These are phyloP conservation scores for Philopotamus ludificatus DNA, from an alignment of 1,140 invertebrate species.

Conservation along the genomic window DNA sequence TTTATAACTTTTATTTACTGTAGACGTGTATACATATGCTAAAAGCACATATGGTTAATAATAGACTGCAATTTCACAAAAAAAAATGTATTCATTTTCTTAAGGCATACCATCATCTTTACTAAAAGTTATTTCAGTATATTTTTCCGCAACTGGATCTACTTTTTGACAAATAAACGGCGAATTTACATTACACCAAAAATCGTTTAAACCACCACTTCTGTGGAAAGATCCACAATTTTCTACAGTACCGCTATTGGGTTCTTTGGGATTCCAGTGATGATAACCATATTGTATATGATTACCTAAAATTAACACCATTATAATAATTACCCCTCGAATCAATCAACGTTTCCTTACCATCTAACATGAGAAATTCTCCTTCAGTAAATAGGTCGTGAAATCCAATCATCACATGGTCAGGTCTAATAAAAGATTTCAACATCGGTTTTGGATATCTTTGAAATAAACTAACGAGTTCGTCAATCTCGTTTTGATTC, in stretches of 20 bases:
- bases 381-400: conserved; percentile 10
- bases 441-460: neutral
- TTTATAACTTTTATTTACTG: conserved; percentile 11
- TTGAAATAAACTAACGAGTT: neutral
- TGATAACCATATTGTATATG: conserved; percentile 33
- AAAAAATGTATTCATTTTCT: conserved; percentile 7
- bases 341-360: neutral
- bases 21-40: conserved; percentile 3
- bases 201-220: conserved; percentile 42
- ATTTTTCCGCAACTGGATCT: no score
- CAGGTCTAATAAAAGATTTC: neutral
- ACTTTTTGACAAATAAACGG: conserved; percentile 7
- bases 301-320: neutral
- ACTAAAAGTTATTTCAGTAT: neutral
- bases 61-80: neutral
- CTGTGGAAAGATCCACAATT: conserved; percentile 44
- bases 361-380: conserved; percentile 3
- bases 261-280: conserved; percentile 43
- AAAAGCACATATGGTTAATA: neutral
- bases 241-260: conserved; percentile 44
- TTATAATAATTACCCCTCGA: no score
- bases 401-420: conserved; percentile 3
- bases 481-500: neutral
- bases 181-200: neutral
- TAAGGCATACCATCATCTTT: no score